Evolutionary conservation across 2,113 vertebrate genomes (phyloP), one percentile per base, ranked within the genome.

Genomic region (Tragulus kanchil): DNA sequence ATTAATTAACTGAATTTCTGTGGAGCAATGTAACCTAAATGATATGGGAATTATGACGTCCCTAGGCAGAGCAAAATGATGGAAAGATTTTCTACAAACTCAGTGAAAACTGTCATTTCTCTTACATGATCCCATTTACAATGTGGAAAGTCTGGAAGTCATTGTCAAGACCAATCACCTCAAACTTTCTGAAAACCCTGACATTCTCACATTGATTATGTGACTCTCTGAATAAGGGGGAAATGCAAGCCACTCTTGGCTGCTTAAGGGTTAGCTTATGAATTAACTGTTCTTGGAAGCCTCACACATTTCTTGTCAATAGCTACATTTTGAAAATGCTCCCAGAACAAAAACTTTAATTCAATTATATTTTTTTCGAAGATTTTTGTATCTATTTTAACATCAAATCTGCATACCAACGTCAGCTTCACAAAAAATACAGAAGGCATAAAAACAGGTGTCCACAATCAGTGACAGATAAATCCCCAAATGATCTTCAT

Each of bases 121-220:
- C 89, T 95, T 93, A 61, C 16, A 65, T 58, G 79, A 96, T 90
- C n/a, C 94, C 90, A 95, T 97, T 97, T 96, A 95, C 85, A 94
- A 54, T 82, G 89, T 90, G 54, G 67, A 88, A 83, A 88, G 59
- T 94, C 69, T 95, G 75, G 61, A 96, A 96, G 64, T 96, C 75
- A 82, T 10, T 96, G 97, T 97, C 97, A 96, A 97, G 64, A 95
- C 89, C 75, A 97, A 97, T 98, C 77, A 85, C 26, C 56, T 94
- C 75, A 85, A 65, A 89, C 8, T 87, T 95, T 85, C 83, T 91
- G 69, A 97, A 93, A 92, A 92, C 67, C n/a, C 48, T 95, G 94
- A 97, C 94, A 95, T 54, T 48, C 45, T 81, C 84, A 78, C 59
- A 67, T 75, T 12, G 59, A 85, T 83, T 94, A 45, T 50, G 52